A percentile compares a stretch with the other conserved stretches of the same genome.
These are phyloP conservation scores for Scaptomyza caliginosa DNA, from an alignment of 2,888 invertebrate genomes.

Conservation along the genomic window DNA sequence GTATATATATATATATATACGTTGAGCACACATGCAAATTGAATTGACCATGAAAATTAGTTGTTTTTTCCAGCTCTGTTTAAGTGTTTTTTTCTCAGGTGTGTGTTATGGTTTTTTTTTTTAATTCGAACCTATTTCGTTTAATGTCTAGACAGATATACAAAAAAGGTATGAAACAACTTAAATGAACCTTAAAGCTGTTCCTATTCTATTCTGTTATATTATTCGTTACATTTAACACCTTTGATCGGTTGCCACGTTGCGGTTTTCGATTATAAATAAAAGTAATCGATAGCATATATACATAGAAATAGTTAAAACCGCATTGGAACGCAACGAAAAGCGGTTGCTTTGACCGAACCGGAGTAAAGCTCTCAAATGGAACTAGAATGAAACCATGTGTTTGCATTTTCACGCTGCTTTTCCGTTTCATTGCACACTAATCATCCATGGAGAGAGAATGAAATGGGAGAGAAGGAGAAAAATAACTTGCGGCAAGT, in stretches of 20 bases:
- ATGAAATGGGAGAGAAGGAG: neutral
- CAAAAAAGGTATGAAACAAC: conserved; percentile 1
- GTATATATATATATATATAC: neutral
- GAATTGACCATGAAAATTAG: conserved; percentile 73
- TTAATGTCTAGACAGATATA: conserved; percentile 26
- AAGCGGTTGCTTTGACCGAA: neutral
- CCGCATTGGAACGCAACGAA: neutral
- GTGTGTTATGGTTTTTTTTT: conserved; percentile 15
- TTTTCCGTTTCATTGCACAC: conserved; percentile 58
- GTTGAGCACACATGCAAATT: conserved; percentile 58
- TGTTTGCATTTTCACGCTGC: conserved; percentile 61
- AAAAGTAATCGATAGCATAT: conserved; percentile 58
- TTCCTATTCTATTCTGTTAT: too few relatives aligned
- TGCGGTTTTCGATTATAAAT: conserved; percentile 27
- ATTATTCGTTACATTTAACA: too few relatives aligned
- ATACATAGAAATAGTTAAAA: conserved; percentile 27
- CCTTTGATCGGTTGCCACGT: too few relatives aligned
- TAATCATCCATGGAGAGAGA: conserved; percentile 25
- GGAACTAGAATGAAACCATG: conserved; percentile 31
- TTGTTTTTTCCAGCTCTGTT: conserved; percentile 64
- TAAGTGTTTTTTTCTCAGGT: conserved; percentile 38
- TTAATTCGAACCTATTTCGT: conserved; percentile 5
- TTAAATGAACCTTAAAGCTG: too few relatives aligned
- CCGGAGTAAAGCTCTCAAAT: conserved; percentile 11
- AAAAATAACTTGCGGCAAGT: conserved; percentile 16